Evolutionary conservation across 2,888 invertebrate species (phyloP).

Genomic region (Caenorhabditis sp.): DNA sequence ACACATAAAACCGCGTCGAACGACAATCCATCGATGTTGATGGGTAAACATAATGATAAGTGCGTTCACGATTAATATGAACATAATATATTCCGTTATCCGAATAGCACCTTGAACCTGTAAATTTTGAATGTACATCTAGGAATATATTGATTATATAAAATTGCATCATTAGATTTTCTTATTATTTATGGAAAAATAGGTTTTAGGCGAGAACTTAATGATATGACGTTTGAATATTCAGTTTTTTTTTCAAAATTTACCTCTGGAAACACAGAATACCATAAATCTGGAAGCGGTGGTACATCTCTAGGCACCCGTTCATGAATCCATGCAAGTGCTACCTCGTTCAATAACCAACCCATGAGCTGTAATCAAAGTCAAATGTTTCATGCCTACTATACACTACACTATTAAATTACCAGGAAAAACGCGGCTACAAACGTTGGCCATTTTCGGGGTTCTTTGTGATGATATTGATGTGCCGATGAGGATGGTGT

Average conservation of each 20-base stretch:
- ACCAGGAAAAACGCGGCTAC: conserved; percentile 46
- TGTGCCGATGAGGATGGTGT: too few relatives aligned
- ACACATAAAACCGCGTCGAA: conserved; percentile 59
- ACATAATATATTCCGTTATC: conserved; percentile 66
- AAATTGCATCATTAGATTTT: too few relatives aligned
- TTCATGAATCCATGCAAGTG: conserved; percentile 69
- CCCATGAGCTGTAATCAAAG: conserved; percentile 48
- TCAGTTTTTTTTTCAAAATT: not conserved
- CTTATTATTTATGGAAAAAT: too few relatives aligned
- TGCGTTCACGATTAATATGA: conserved; percentile 55
- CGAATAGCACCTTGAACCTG: conserved; percentile 58
- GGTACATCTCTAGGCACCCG: conserved; percentile 57
- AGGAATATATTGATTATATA: too few relatives aligned
- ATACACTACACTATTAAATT: conserved; percentile 25
- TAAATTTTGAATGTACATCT: too few relatives aligned
- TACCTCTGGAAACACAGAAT: conserved; percentile 63
- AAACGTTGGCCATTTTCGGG: conserved; percentile 51
- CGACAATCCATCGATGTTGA: conserved; percentile 57
- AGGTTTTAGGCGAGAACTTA: too few relatives aligned
- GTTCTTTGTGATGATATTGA: conserved; percentile 2
- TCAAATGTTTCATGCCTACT: not conserved
- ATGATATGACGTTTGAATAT: too few relatives aligned
- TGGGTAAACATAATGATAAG: conserved; percentile 59
- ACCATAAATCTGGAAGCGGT: conserved; percentile 69
- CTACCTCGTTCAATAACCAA: conserved; percentile 62